phyloP scores from a whole-genome alignment of 2,113 vertebrate species.

The Gambusia holbrooki region DNA sequence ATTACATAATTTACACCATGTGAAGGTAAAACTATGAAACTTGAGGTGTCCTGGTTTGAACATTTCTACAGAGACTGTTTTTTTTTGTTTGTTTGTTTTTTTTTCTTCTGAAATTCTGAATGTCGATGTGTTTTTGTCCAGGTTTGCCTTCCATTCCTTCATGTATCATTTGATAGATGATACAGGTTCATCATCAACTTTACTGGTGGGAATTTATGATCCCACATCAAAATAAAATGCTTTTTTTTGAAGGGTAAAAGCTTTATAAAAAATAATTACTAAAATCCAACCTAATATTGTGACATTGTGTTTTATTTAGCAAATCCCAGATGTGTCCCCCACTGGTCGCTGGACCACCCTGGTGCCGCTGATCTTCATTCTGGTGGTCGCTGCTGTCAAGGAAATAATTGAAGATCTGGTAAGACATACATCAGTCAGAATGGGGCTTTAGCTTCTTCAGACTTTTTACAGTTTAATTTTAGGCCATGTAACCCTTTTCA shows the following conservation, averaged over 20 bases:
- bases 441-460: too few species aligned
- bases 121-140: too few species aligned
- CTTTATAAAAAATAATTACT: not conserved
- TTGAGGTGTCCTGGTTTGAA: too few species aligned
- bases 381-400: constrained; percentile 96
- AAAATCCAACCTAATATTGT: not conserved
- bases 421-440: constrained; percentile 47
- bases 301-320: constrained; percentile 73
- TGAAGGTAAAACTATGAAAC: too few species aligned
- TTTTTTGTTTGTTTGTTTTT: too few species aligned
- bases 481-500: too few species aligned
- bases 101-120: too few species aligned
- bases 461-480: too few species aligned
- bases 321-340: constrained; percentile 99
- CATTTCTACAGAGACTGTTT: too few species aligned
- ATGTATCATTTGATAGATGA: too few species aligned
- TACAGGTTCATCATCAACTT: not conserved
- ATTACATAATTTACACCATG: too few species aligned
- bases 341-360: constrained; percentile 97
- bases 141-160: too few species aligned
- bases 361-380: constrained; percentile 96
- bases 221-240: not conserved
- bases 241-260: not conserved
- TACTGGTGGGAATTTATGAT: not conserved
- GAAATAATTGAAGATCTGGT: constrained; percentile 99